These are phyloP conservation scores for Eonycteris spelaea DNA, from an alignment of 2,113 vertebrate species.

Conservation along the genomic window DNA sequence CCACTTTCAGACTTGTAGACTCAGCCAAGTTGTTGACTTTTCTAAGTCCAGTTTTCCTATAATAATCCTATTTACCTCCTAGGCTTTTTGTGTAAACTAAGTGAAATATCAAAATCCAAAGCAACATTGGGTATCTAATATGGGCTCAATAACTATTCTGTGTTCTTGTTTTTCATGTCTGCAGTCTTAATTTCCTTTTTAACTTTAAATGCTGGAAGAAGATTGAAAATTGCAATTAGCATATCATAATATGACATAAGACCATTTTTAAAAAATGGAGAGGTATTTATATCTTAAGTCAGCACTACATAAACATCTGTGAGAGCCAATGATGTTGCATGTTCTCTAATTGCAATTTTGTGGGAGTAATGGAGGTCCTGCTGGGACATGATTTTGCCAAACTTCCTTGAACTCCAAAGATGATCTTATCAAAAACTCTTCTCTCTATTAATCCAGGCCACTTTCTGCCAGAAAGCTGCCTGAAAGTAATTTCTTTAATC, in stretches of 20 bases:
- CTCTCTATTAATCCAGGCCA: background rate
- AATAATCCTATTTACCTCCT: background rate
- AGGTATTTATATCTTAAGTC: slow-evolving; percentile 36
- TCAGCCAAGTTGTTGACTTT: background rate
- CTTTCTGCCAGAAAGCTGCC: background rate
- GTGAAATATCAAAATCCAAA: background rate
- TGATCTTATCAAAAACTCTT: background rate
- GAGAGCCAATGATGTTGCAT: background rate
- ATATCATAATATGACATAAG: slow-evolving; percentile 23
- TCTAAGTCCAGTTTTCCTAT: background rate
- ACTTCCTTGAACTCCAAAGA: background rate
- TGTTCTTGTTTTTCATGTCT: background rate
- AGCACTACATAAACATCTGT: slow-evolving; percentile 22
- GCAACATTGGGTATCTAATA: background rate
- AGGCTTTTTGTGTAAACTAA: background rate
- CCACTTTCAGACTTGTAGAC: background rate
- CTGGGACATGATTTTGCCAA: background rate
- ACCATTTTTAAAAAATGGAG: background rate
- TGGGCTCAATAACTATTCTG: background rate
- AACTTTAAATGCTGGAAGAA: slow-evolving; percentile 1
- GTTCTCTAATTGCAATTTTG: slow-evolving; percentile 29
- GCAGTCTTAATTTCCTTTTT: background rate
- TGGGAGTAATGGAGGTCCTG: background rate
- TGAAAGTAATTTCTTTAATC: background rate
- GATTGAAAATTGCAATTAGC: slow-evolving; percentile 3